Conservation (phyloP, 2,797 vertebrate species). For the Enteromius thamalakanensis region DNA sequence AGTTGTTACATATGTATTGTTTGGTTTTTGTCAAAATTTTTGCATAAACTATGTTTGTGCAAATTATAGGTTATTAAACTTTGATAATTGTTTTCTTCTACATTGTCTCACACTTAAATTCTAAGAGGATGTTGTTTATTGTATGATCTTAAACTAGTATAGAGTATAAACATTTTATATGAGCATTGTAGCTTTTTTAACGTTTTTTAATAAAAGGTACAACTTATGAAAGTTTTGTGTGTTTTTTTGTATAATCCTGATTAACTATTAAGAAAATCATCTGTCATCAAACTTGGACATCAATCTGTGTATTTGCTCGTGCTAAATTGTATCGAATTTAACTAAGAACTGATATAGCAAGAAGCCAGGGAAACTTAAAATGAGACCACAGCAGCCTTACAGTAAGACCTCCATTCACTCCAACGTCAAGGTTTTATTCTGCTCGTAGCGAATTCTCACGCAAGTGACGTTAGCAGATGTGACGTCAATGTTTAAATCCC, state of each 20-base stretch:
- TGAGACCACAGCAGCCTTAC: background rate
- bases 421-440: background rate
- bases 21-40: slow-evolving; percentile 63
- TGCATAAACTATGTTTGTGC: slow-evolving; percentile 73
- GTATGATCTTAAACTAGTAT: slow-evolving; percentile 64
- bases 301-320: background rate
- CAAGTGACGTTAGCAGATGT: slow-evolving; percentile 49
- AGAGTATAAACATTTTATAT: slow-evolving; percentile 68
- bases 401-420: background rate
- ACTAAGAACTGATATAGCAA: background rate
- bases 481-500: slow-evolving; percentile 58
- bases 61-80: slow-evolving; percentile 34
- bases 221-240: slow-evolving; percentile 41
- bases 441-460: background rate
- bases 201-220: slow-evolving; percentile 69
- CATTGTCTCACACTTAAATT: slow-evolving; percentile 54
- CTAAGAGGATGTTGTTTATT: slow-evolving; percentile 44
- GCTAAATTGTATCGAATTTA: background rate
- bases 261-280: background rate
- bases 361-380: background rate
- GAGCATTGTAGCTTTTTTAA: slow-evolving; percentile 67
- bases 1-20: slow-evolving; percentile 72
- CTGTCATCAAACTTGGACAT: background rate
- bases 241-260: background rate
- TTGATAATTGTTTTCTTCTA: slow-evolving; percentile 76